These are phyloP conservation scores for Centropus unirufus DNA, from an alignment of 2,113 vertebrate genomes.

Conservation along the genomic window DNA sequence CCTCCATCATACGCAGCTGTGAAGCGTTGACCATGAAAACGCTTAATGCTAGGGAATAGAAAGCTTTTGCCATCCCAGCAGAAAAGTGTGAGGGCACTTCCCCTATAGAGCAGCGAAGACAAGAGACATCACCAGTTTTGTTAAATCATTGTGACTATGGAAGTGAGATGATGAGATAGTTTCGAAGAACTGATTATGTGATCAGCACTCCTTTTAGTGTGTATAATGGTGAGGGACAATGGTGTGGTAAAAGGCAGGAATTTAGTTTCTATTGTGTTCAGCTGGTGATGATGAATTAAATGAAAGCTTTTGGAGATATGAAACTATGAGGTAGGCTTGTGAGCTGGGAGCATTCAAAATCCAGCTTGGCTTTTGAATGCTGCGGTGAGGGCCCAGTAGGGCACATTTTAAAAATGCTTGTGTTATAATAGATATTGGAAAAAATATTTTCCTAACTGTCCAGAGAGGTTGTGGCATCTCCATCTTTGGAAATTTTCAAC, in stretches of 20 bases:
- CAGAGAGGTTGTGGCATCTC: neutral
- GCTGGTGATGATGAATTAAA: neutral
- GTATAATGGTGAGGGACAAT: neutral
- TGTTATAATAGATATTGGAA: neutral
- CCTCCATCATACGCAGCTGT: neutral
- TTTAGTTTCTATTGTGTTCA: neutral
- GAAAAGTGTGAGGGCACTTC: neutral
- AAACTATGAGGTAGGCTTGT: neutral
- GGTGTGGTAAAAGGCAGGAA: neutral
- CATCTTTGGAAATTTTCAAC: neutral
- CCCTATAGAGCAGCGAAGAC: fast-evolving
- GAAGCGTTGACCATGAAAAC: neutral
- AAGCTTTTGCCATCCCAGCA: neutral
- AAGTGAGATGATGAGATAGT: neutral
- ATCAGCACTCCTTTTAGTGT: neutral
- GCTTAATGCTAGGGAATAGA: neutral
- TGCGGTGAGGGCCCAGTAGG: neutral
- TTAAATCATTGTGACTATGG: neutral
- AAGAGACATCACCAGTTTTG: neutral
- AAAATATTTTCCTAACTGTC: neutral
- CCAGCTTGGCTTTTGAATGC: neutral
- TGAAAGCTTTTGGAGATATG: neutral
- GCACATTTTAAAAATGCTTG: neutral
- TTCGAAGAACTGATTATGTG: neutral
- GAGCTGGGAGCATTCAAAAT: neutral